Evolutionary conservation across 2,113 vertebrate species (phyloP).

Genomic region (Callorhinus ursinus): DNA sequence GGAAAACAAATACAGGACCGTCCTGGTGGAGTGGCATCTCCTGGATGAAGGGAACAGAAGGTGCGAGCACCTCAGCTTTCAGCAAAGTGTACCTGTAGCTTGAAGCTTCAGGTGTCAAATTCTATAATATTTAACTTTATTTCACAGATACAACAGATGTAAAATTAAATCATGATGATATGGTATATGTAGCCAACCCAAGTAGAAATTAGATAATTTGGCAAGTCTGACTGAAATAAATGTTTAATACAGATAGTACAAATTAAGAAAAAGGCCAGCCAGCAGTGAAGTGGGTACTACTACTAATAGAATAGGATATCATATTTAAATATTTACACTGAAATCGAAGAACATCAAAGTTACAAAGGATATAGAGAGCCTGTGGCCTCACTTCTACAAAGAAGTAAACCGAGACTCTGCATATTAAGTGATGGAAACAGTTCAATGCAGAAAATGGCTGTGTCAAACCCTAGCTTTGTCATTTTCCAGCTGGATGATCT

Average conservation of each 20-base stretch:
- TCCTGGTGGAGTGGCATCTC: background rate
- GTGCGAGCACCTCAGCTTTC: background rate
- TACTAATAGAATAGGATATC: background rate
- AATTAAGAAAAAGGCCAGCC: background rate
- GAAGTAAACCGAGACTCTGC: background rate
- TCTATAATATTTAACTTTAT: background rate
- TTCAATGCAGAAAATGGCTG: background rate
- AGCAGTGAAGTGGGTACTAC: background rate
- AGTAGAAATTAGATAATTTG: background rate
- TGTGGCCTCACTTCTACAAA: background rate
- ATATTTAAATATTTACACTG: background rate
- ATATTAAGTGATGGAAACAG: background rate
- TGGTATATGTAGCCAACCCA: background rate
- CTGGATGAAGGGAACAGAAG: background rate
- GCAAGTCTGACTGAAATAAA: constrained; percentile 1
- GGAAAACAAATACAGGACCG: background rate
- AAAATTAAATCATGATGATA: background rate
- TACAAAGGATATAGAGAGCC: background rate
- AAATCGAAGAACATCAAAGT: background rate
- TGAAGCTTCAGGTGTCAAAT: background rate
- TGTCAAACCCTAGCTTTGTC: background rate
- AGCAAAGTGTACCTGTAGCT: background rate
- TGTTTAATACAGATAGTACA: background rate
- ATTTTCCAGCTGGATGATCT: background rate
- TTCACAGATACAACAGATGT: background rate